Conservation (phyloP, 2,888 invertebrate genomes). For the Apocheima hispidaria region DNA sequence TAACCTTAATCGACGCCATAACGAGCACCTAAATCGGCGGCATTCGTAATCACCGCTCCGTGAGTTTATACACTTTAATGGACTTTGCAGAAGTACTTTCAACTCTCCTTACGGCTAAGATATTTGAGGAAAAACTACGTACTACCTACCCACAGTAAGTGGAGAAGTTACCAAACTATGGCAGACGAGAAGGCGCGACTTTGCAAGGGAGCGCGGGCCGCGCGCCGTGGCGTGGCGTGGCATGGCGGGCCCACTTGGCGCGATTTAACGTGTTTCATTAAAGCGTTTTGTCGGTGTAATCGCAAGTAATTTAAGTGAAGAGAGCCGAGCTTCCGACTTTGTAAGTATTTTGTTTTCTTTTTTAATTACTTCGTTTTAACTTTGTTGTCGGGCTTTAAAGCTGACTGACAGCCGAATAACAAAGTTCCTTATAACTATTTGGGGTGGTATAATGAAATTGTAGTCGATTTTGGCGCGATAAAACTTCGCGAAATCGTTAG, state of each 20-base stretch:
- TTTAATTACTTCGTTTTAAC: constrained; percentile 86
- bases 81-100: constrained; percentile 82
- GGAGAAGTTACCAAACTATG: constrained; percentile 79
- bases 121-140: constrained; percentile 85
- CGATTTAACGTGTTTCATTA: constrained; percentile 86
- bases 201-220: constrained; percentile 45
- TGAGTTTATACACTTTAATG: constrained; percentile 84
- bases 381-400: constrained; percentile 83
- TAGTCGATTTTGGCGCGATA: constrained; percentile 70
- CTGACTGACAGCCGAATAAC: constrained; percentile 85
- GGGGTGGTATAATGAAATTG: constrained; percentile 80
- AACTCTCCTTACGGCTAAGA: constrained; percentile 84
- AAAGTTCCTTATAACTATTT: constrained; percentile 84
- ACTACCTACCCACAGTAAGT: constrained; percentile 78
- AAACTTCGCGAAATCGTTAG: constrained; percentile 63
- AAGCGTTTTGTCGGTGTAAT: constrained; percentile 86
- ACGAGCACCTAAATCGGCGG: constrained; percentile 78
- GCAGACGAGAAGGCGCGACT: constrained; percentile 54
- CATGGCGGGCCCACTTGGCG: constrained; percentile 75
- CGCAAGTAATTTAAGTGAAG: constrained; percentile 86
- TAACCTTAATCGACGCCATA: constrained; percentile 74
- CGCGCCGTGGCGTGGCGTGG: constrained; percentile 43
- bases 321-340: constrained; percentile 85
- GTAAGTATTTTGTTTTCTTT: constrained; percentile 86
- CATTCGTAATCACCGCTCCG: constrained; percentile 81